Conservation (phyloP, 23 tunicate genomes). For the Halocynthia aurantium region DNA sequence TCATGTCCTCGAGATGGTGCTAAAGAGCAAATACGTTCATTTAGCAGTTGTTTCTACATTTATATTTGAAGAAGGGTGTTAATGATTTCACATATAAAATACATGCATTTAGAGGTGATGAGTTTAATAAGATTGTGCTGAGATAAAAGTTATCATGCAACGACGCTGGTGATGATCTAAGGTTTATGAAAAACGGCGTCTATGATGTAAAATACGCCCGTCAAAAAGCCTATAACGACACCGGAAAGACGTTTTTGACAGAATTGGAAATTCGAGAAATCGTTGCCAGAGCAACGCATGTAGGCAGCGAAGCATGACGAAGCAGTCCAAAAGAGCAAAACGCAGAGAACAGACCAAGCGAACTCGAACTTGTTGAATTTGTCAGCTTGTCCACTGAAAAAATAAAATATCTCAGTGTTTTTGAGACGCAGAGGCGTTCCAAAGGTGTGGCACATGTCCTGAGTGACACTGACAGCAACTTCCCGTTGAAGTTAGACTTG, state of each 20-base stretch:
- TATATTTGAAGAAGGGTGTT: no score
- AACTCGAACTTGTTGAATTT: conserved; percentile 44
- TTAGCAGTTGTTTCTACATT: no score
- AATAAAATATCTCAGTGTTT: background rate
- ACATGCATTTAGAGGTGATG: no score
- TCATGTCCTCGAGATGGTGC: no score
- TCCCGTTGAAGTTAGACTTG: no score
- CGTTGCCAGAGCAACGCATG: conserved; percentile 29
- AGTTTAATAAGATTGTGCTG: no score
- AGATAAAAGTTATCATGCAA: no score
- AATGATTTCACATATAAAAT: no score
- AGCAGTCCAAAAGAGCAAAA: conserved; percentile 42
- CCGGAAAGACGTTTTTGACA: conserved; percentile 41
- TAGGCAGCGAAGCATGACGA: conserved; percentile 59
- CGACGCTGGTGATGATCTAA: no score
- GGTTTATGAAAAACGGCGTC: conserved; percentile 58
- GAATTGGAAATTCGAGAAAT: background rate
- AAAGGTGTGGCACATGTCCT: no score
- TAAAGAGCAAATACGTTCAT: no score
- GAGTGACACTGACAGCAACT: no score
- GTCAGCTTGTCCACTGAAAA: conserved; percentile 22
- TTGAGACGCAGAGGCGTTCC: background rate
- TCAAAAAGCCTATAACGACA: conserved; percentile 45
- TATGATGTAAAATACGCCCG: conserved; percentile 39
- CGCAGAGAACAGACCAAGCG: conserved; percentile 46